A percentile compares a stretch with the other conserved stretches of the same genome.
phyloP scores from a whole-genome alignment of 2,113 vertebrate genomes.

The Scartelaos histophorus region DNA sequence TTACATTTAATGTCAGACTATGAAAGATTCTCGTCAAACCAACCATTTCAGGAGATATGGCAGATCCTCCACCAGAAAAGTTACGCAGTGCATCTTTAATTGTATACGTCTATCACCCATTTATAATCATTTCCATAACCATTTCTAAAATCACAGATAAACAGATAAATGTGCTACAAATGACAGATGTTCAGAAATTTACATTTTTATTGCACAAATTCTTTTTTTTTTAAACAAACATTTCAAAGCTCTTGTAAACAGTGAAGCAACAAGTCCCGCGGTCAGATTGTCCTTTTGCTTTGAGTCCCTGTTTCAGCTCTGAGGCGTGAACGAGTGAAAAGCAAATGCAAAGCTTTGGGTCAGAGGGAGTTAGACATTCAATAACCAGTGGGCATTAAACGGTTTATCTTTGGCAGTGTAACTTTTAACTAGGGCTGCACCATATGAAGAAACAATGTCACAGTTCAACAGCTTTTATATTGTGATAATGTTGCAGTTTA shows the following conservation, averaged over 20 bases:
- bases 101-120: too few relatives aligned
- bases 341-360: conserved; percentile 18
- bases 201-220: conserved; percentile 74
- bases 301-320: conserved; percentile 30
- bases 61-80: too few relatives aligned
- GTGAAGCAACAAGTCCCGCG: conserved; percentile 60
- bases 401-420: background rate
- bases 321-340: conserved; percentile 17
- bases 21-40: too few relatives aligned
- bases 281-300: conserved; percentile 36
- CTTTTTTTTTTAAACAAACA: conserved; percentile 64
- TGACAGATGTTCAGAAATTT: background rate
- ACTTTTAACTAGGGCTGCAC: background rate
- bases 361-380: background rate
- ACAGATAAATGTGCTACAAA: background rate
- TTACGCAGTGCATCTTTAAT: too few relatives aligned
- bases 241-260: conserved; percentile 77
- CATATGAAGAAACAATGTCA: background rate
- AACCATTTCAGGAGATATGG: too few relatives aligned
- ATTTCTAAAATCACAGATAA: too few relatives aligned
- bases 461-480: too few relatives aligned
- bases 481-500: background rate
- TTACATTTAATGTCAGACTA: too few relatives aligned
- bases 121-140: too few relatives aligned
- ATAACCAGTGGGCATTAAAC: background rate